phyloP scores from a whole-genome alignment of 2,113 vertebrate genomes.

The Grammomys dolichurus region DNA sequence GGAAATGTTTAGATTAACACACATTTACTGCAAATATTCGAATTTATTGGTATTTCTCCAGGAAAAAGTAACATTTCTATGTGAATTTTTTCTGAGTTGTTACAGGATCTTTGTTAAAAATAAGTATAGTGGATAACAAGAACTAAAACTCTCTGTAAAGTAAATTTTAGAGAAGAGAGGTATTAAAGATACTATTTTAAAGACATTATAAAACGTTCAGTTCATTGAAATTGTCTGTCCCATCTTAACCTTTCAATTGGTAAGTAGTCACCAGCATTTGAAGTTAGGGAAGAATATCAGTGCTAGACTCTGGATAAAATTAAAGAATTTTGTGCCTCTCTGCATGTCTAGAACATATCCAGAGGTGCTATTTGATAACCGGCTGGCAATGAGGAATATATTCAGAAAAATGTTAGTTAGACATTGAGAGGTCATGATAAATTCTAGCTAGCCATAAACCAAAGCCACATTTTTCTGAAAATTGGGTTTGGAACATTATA shows the following conservation, averaged over 20 bases:
- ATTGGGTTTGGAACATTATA: background rate
- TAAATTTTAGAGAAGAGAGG: background rate
- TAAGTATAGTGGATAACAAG: background rate
- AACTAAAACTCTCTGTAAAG: background rate
- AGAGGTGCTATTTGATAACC: background rate
- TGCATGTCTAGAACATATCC: background rate
- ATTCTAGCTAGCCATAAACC: background rate
- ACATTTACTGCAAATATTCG: background rate
- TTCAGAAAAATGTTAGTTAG: background rate
- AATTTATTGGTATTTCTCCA: background rate
- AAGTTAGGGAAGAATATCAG: background rate
- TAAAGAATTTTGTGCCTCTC: background rate
- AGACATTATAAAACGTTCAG: background rate
- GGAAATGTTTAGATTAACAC: background rate
- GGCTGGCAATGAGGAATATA: background rate
- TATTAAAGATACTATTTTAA: background rate
- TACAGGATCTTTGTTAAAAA: background rate
- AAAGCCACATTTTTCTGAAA: background rate
- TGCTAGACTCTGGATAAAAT: background rate
- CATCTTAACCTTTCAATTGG: background rate
- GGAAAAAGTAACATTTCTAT: background rate
- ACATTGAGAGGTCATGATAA: background rate
- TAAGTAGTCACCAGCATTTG: background rate
- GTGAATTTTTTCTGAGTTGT: background rate
- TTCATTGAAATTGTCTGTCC: background rate